Evolutionary conservation across 2,888 invertebrate species (phyloP).

Genomic region (Ptychoptera albimana): DNA sequence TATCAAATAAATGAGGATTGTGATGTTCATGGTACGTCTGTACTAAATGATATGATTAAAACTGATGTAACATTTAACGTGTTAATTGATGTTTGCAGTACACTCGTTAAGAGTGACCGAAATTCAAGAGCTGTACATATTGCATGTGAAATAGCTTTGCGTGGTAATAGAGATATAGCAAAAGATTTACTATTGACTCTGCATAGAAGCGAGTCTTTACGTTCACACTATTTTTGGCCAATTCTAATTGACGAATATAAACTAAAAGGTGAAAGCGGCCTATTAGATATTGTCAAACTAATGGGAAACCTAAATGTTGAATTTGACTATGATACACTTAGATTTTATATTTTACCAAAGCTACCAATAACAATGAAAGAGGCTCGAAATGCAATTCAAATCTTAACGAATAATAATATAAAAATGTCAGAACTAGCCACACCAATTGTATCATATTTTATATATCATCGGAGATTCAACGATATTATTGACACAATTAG

Average conservation of each 20-base stretch:
- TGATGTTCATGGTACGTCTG: slow-evolving; percentile 37
- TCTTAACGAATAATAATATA: slow-evolving; percentile 19
- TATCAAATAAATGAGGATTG: slow-evolving; percentile 31
- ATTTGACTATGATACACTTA: slow-evolving; percentile 41
- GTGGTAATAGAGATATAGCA: slow-evolving; percentile 15
- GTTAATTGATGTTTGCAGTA: slow-evolving; percentile 21
- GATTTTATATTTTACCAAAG: slow-evolving; percentile 37
- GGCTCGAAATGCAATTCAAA: slow-evolving; percentile 17
- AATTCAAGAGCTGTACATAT: slow-evolving; percentile 30
- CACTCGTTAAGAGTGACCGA: slow-evolving; percentile 18
- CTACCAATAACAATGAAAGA: slow-evolving; percentile 19
- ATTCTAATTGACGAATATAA: slow-evolving; percentile 35
- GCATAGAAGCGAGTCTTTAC: slow-evolving; percentile 17
- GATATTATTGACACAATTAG: slow-evolving; percentile 17
- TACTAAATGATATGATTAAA: slow-evolving; percentile 42
- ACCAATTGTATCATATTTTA: slow-evolving; percentile 19
- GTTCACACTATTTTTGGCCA: slow-evolving; percentile 54
- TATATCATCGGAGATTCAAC: slow-evolving; percentile 18
- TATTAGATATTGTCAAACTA: slow-evolving; percentile 35
- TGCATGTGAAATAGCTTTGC: slow-evolving; percentile 38
- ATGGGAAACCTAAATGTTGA: slow-evolving; percentile 36
- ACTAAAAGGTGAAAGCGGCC: slow-evolving; percentile 34
- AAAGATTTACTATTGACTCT: slow-evolving; percentile 18
- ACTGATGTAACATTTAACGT: slow-evolving; percentile 28
- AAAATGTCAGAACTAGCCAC: slow-evolving; percentile 17